Conservation (phyloP, 2,888 invertebrate genomes). For the Sycophila texana region DNA sequence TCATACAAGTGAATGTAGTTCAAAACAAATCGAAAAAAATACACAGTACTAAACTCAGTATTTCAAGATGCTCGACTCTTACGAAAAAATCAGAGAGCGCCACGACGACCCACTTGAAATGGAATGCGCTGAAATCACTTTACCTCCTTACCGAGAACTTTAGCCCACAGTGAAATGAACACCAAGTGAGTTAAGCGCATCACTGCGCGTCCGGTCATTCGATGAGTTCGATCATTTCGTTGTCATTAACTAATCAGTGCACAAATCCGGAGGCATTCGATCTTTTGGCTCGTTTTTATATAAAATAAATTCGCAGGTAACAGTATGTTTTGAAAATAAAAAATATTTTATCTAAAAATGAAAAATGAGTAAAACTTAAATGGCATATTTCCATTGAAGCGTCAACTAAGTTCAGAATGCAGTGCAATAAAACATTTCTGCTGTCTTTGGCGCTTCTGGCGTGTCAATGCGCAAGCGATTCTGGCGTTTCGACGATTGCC, state of each 20-base stretch:
- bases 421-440: too few species aligned
- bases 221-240: not conserved
- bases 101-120: not conserved
- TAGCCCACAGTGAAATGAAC: not conserved
- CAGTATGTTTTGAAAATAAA: too few species aligned
- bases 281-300: too few species aligned
- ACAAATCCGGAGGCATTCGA: too few species aligned
- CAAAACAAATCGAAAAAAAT: slow-evolving; percentile 3
- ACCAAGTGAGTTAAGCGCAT: not conserved
- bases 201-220: slow-evolving; percentile 3
- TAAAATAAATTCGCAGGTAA: too few species aligned
- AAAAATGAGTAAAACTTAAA: not conserved
- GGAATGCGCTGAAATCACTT: slow-evolving; percentile 36
- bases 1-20: slow-evolving; percentile 5
- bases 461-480: not conserved
- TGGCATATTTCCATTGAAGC: too few species aligned
- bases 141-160: slow-evolving; percentile 3
- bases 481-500: not conserved
- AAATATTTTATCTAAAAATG: too few species aligned
- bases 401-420: too few species aligned
- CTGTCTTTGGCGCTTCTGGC: not conserved
- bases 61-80: not conserved
- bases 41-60: too few species aligned
- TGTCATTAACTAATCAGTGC: too few species aligned
- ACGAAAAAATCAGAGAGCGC: not conserved